Conservation (phyloP, 2,797 vertebrate species). For the Onychomys torridus region DNA sequence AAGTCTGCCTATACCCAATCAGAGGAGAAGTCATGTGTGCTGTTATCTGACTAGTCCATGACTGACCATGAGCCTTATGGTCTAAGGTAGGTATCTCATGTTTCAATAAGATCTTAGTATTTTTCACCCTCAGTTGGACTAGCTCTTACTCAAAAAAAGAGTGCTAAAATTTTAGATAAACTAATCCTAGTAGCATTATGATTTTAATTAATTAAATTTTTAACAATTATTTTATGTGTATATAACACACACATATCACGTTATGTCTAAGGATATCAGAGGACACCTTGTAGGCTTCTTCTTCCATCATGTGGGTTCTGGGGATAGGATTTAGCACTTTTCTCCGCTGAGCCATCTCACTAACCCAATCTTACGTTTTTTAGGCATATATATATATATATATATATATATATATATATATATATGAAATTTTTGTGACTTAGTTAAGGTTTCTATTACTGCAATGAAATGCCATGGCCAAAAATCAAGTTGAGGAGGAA, state of each 20-base stretch:
- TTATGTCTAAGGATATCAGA: not conserved
- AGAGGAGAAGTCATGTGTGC: not conserved
- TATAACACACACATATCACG: not conserved
- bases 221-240: not conserved
- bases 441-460: not conserved
- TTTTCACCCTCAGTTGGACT: not conserved
- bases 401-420: slow-evolving; percentile 5
- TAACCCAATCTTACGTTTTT: not conserved
- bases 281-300: not conserved
- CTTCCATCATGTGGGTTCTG: not conserved
- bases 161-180: not conserved
- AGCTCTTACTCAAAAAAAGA: slow-evolving; percentile 52
- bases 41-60: not conserved
- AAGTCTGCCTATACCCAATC: not conserved
- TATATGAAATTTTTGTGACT: not conserved
- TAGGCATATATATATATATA: slow-evolving; percentile 22
- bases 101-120: not conserved
- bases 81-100: not conserved
- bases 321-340: not conserved
- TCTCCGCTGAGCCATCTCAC: not conserved
- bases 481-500: not conserved
- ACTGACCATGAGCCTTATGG: not conserved
- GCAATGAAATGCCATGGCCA: not conserved
- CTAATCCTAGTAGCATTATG: slow-evolving; percentile 4
- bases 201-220: not conserved